phyloP scores from a whole-genome alignment of 2,113 vertebrate genomes.

The Bubo blakistoni region DNA sequence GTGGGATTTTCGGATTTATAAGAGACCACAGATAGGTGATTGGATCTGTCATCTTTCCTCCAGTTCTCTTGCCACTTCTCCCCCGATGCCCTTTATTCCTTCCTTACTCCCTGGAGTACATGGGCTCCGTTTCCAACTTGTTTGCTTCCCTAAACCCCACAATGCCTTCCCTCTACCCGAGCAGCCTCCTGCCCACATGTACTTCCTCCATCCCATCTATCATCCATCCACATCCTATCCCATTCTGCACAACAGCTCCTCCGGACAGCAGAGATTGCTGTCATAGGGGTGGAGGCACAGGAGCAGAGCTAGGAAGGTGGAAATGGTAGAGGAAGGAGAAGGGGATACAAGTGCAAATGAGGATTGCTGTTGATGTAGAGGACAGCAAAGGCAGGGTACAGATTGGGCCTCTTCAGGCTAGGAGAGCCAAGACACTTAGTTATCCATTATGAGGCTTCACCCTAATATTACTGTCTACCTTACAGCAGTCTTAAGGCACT shows the following conservation, averaged over 20 bases:
- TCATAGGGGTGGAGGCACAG: not conserved
- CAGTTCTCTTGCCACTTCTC: not conserved
- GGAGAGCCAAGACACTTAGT: not conserved
- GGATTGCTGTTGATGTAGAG: not conserved
- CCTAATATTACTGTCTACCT: not conserved
- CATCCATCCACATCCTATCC: not conserved
- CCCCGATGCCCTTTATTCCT: not conserved
- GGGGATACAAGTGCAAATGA: not conserved
- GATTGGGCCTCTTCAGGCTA: not conserved
- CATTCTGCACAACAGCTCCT: not conserved
- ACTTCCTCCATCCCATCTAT: not conserved
- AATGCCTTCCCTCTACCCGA: not conserved
- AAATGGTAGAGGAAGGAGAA: not conserved
- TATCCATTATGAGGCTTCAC: not conserved
- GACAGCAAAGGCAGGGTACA: not conserved
- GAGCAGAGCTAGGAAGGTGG: not conserved
- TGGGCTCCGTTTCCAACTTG: not conserved
- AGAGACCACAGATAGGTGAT: not conserved
- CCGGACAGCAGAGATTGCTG: not conserved
- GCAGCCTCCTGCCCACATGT: not conserved
- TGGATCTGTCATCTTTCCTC: not conserved
- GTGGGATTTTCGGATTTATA: not conserved
- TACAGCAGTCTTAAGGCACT: not conserved
- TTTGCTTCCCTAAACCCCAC: not conserved
- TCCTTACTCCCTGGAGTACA: not conserved